These are phyloP conservation scores for Metallyticus violacea DNA, from an alignment of 2,888 invertebrate species.

Conservation along the genomic window DNA sequence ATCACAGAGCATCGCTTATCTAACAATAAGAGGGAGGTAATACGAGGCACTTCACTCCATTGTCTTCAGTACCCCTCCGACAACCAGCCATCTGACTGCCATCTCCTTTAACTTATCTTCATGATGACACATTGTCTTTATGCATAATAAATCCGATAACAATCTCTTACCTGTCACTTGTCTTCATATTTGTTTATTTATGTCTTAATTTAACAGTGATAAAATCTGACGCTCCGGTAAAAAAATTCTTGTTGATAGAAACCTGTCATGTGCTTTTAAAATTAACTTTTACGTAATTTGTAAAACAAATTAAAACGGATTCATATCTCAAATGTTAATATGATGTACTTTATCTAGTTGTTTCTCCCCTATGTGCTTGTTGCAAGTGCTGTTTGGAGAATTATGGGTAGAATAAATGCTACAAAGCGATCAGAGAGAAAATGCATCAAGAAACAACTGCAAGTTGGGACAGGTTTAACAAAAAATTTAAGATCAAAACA, in stretches of 20 bases:
- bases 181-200: not conserved
- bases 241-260: not conserved
- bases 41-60: not conserved
- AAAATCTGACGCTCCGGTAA: not conserved
- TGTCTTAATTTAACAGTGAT: not conserved
- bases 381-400: no score
- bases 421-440: no score
- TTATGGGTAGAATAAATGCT: no score
- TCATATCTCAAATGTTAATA: not conserved
- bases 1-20: not conserved
- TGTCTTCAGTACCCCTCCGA: not conserved
- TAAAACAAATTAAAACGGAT: not conserved
- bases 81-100: not conserved
- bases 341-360: not conserved
- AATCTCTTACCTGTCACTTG: not conserved
- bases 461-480: no score
- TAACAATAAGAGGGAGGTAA: not conserved
- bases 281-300: not conserved
- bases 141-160: not conserved
- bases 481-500: no score
- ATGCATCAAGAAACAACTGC: no score
- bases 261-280: not conserved
- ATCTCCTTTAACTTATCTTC: not conserved
- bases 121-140: not conserved
- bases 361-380: no score